phyloP scores from a whole-genome alignment of 2,888 invertebrate species.

The Drosophila antonietae region DNA sequence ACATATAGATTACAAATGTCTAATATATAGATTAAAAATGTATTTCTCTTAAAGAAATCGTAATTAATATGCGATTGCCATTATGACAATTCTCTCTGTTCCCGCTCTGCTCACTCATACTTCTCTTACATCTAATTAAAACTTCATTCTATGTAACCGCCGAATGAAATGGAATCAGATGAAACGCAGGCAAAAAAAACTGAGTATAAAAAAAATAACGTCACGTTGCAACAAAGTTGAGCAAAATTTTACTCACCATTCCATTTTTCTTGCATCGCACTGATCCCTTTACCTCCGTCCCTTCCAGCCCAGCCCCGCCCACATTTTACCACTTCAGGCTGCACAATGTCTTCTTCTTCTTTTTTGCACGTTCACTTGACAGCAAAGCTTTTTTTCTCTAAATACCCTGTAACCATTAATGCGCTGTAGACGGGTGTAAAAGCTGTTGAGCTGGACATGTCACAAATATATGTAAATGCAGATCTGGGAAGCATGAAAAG shows the following conservation, averaged over 20 bases:
- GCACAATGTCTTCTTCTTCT: conserved; percentile 24
- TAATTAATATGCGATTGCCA: conserved; percentile 65
- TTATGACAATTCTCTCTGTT: conserved; percentile 62
- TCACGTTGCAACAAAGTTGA: conserved; percentile 70
- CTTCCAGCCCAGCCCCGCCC: neutral
- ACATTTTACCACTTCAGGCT: conserved; percentile 26
- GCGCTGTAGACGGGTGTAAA: too few relatives aligned
- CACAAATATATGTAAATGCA: too few relatives aligned
- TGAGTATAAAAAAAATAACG: conserved; percentile 48
- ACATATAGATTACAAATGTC: too few relatives aligned
- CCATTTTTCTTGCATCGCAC: neutral
- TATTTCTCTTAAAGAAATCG: conserved; percentile 22
- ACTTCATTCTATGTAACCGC: conserved; percentile 15
- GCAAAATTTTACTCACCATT: conserved; percentile 30
- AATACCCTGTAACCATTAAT: conserved; percentile 24
- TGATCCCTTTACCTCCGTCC: neutral
- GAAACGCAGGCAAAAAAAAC: conserved; percentile 6
- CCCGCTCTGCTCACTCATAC: conserved; percentile 1
- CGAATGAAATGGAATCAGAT: conserved; percentile 12
- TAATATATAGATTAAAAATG: too few relatives aligned
- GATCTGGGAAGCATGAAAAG: neutral
- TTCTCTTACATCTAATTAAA: neutral
- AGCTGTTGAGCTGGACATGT: neutral
- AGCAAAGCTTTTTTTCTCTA: conserved; percentile 29
- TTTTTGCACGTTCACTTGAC: conserved; percentile 42